Evolutionary conservation across 2,888 invertebrate genomes (phyloP), one percentile per base, ranked within the genome.

Genomic region (Drosophila cognata): DNA sequence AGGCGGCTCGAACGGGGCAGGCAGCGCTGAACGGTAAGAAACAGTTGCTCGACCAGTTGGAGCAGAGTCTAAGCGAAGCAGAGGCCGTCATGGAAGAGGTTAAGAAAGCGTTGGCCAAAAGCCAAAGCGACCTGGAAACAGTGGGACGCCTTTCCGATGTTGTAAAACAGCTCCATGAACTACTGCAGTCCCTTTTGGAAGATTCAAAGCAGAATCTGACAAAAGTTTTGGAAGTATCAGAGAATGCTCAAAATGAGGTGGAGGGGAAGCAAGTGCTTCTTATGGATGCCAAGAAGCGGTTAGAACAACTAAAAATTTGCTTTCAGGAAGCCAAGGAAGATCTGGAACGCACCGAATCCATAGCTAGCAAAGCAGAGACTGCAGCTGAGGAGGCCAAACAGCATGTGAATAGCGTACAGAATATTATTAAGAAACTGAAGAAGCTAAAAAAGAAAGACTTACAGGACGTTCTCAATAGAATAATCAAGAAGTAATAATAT

Each of bases 1-100:
- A 76, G 7, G 78, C 83, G 2, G 73, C 78, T 28, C 64, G 62
- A 53, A 50, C 75, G 6, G 81, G 80, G 7, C 66, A 78, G 46
- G 71, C 68, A 3, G 71, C 36, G 0, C 38, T 81, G 7, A 41
- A 51, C 8, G 69, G 73, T 0, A 78, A 81, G n/a, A 70, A 61
- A 25, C 64, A 74, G 31, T 11, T 77, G 10, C 21, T 81, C 2
- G 61, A 77, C 0, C 36, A 69, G 31, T 25, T 81, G 13, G 11
- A 56, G 18, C 29, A 18, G 2, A 61, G 16, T 25, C 41, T 60
- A 11, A 16, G 16, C 16, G 73, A 78, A 13, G 59, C 63, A 10
- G 57, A 58, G 6, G 53, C 60, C 2, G 50, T 60, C 8, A 21
- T 75, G 4, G 60, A 73, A 13, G 78, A 78, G 18, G 31, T 83